Base-by-base conservation (phyloP, 2,113 vertebrate genomes). In the Tachycineta bicolor region DNA sequence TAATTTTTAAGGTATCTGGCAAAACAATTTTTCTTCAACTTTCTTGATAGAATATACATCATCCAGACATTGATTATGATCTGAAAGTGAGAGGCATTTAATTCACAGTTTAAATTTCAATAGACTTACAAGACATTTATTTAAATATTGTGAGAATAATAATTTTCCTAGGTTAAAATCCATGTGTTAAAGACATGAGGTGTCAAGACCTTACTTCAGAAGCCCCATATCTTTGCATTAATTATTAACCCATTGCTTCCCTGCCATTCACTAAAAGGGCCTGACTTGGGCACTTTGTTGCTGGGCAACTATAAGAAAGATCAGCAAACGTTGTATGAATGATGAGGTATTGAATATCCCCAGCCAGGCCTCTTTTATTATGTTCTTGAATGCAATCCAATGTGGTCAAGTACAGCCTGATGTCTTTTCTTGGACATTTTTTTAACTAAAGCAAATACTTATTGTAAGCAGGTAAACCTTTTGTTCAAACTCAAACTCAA, bases 241-340 rank as follows among this genome's bases (percentile, higher is more conserved):
- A 75, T 86, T 90, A 77, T 89, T 94, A 94, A 93, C 68, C 23
- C n/a, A 4, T 25, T 89, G 21, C 29, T 95, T 78, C 63, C 43
- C 34, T 85, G 59, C 28, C 33, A 55, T 83, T 77, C 28, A 63
- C 77, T 86, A 86, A 58, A 90, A 69, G 39, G 23, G 10, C 15
- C 10, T 59, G 64, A 26, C 24, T 77, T 80, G 52, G 43, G 70
- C 3, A 8, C 55, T 73, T 89, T 74, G 59, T 75, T 90, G 29
- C 63, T 88, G 47, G 52, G 56, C 56, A 96, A 47, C 63, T 67
- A 8, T 39, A 15, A 88, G 70, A 90, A 88, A 67, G 60, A 68
- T 77, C n/a, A 86, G 43, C 47, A 96, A 77, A 94, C 52, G 86
- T 83, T 34, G 12, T 65, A 41, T 64, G 58, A 91, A 67, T 67